phyloP scores from a whole-genome alignment of 1,140 invertebrate species.

The Sitodiplosis mosellana region DNA sequence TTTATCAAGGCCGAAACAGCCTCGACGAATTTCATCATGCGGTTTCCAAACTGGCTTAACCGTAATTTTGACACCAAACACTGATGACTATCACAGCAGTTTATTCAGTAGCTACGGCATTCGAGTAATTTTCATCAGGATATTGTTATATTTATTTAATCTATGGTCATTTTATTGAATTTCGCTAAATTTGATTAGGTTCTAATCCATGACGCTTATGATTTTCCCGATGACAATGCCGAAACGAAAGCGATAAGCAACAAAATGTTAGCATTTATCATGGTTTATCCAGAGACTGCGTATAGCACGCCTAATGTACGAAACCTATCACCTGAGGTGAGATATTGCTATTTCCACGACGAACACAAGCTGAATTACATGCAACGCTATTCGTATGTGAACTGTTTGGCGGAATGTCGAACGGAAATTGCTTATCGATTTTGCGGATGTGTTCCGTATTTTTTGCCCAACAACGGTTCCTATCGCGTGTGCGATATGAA shows the following conservation, averaged over 20 bases:
- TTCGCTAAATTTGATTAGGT: not conserved
- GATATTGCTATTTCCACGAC: slow-evolving; percentile 35
- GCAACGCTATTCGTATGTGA: slow-evolving; percentile 35
- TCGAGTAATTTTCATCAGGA: slow-evolving; percentile 8
- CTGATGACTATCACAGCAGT: slow-evolving; percentile 28
- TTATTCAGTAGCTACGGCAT: slow-evolving; percentile 22
- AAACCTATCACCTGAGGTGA: slow-evolving; percentile 22
- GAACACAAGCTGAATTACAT: slow-evolving; percentile 27
- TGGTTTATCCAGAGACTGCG: slow-evolving; percentile 33
- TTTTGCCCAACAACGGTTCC: slow-evolving; percentile 28
- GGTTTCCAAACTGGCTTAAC: slow-evolving; percentile 42
- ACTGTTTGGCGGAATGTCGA: slow-evolving; percentile 39
- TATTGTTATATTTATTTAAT: not conserved
- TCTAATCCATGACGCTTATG: slow-evolving; percentile 37
- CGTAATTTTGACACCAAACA: slow-evolving; percentile 29
- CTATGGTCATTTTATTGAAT: not conserved
- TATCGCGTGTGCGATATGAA: slow-evolving; percentile 9
- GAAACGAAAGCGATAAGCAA: slow-evolving; percentile 32
- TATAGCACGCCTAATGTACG: slow-evolving; percentile 33
- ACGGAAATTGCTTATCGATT: slow-evolving; percentile 21
- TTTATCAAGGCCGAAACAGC: slow-evolving; percentile 20
- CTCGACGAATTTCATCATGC: slow-evolving; percentile 35
- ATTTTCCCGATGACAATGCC: slow-evolving; percentile 36
- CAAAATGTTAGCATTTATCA: slow-evolving; percentile 34
- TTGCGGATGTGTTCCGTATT: slow-evolving; percentile 40